Conservation (phyloP, 2,113 vertebrate species). For the Leptobrachium leishanense region DNA sequence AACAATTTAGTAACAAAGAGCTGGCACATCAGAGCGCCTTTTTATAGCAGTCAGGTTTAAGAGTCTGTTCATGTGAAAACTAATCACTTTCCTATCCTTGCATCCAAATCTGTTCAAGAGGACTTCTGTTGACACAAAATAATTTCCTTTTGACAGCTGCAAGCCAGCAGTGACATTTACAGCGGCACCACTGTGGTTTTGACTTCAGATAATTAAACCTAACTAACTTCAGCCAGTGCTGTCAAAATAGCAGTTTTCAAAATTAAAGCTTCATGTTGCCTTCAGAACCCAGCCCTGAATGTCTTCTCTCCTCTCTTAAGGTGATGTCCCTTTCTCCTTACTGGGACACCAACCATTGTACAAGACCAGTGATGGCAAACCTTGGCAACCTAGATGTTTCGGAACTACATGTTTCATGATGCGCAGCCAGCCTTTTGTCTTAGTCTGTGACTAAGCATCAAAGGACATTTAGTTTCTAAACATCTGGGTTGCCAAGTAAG, state of each 20-base stretch:
- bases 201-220: conserved; percentile 41
- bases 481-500: too few relatives aligned
- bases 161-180: conserved; percentile 39
- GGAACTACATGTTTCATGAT: too few relatives aligned
- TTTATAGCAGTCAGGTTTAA: conserved; percentile 19
- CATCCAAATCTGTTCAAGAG: conserved; percentile 31
- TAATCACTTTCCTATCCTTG: conserved; percentile 38
- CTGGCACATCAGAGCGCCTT: conserved; percentile 19
- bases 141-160: conserved; percentile 32
- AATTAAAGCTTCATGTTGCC: conserved; percentile 3
- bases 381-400: too few relatives aligned
- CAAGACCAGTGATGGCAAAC: too few relatives aligned
- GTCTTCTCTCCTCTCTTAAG: conserved; percentile 7
- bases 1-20: conserved; percentile 27
- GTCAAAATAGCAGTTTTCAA: conserved; percentile 33
- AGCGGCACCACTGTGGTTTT: conserved; percentile 22
- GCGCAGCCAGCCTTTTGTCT: too few relatives aligned
- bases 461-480: too few relatives aligned
- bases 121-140: conserved; percentile 35
- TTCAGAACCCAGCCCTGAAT: neutral
- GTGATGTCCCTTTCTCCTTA: neutral
- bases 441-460: too few relatives aligned
- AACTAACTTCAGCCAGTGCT: conserved; percentile 29
- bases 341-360: too few relatives aligned
- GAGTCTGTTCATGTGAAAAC: conserved; percentile 14